Evolutionary conservation across 2,888 invertebrate genomes (phyloP).

Genomic region (Oxytorus armatus): DNA sequence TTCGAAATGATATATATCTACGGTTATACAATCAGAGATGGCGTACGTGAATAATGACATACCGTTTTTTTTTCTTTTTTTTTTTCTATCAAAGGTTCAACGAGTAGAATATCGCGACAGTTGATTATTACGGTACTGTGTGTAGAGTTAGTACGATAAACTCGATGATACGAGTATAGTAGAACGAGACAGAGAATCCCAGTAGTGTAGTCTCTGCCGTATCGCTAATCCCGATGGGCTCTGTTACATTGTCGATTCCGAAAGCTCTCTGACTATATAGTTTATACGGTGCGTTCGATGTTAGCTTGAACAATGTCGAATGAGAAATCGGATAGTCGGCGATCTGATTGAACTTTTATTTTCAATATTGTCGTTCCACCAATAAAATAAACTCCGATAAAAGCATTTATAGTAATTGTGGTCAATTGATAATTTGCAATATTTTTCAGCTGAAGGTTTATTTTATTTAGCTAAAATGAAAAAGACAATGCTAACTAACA

Average conservation of each 20-base stretch:
- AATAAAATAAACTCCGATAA: too few relatives aligned
- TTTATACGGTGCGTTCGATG: not conserved
- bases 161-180: constrained; percentile 30
- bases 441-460: too few relatives aligned
- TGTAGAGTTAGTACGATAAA: constrained; percentile 31
- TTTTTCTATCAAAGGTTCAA: not conserved
- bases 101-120: constrained; percentile 11
- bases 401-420: too few relatives aligned
- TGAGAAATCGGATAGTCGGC: not conserved
- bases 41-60: too few relatives aligned
- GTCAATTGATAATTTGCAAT: too few relatives aligned
- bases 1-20: not conserved
- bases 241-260: constrained; percentile 19
- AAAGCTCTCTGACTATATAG: not conserved
- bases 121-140: constrained; percentile 3
- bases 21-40: not conserved
- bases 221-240: constrained; percentile 7
- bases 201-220: constrained; percentile 7
- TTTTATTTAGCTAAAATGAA: too few relatives aligned
- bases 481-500: too few relatives aligned
- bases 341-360: too few relatives aligned
- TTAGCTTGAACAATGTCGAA: not conserved
- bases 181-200: constrained; percentile 25
- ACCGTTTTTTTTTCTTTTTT: constrained; percentile 7
- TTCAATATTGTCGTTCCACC: too few relatives aligned